Evolutionary conservation across 2,797 vertebrate genomes (phyloP), one percentile per base, ranked within the genome.

Genomic region (Hybognathus amarus): DNA sequence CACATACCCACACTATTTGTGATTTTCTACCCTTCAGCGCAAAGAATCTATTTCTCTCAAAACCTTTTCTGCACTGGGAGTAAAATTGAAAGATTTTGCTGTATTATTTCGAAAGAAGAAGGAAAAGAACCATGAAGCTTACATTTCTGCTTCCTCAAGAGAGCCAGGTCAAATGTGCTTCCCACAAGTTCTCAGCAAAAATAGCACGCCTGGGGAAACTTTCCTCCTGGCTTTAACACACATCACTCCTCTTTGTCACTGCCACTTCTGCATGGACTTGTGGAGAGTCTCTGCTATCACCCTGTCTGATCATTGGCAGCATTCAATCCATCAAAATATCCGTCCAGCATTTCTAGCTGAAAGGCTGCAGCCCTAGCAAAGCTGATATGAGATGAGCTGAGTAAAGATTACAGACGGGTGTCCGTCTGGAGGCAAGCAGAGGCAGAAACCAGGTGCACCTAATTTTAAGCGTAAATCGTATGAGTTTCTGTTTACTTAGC

Each of bases 351-450:
- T 18, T 76, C n/a, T 13, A 52, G 33, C 45, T 76, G 38, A 56
- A 68, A 81, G 47, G 54, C 54, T 13, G 24, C 50, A 69, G 50
- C 9, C 38, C 50, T 59, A 18, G 38, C 38, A 69, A 66, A 18
- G 66, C 77, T 77, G 61, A 83, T 61, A 22, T 77, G 45, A 47
- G 45, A 17, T 33, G 27, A 59, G 64, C 73, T 61, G 52, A 36
- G 66, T 10, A 67, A 17, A 20, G 47, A 63, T 73, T 63, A 33
- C 77, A 63, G 77, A 85, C 52, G 80, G 77, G 76, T 79, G 82
- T 84, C 83, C 63, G 77, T 89, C 87, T 90, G 87, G 84, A 75
- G 71, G 79, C 79, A 82, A 79, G 80, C 86, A 80, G 66, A 83
- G 75, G 79, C 52, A 45, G 71, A 78, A 82, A 89, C 86, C 87